phyloP scores from a whole-genome alignment of 2,888 invertebrate species.

The Carabus problematicus region DNA sequence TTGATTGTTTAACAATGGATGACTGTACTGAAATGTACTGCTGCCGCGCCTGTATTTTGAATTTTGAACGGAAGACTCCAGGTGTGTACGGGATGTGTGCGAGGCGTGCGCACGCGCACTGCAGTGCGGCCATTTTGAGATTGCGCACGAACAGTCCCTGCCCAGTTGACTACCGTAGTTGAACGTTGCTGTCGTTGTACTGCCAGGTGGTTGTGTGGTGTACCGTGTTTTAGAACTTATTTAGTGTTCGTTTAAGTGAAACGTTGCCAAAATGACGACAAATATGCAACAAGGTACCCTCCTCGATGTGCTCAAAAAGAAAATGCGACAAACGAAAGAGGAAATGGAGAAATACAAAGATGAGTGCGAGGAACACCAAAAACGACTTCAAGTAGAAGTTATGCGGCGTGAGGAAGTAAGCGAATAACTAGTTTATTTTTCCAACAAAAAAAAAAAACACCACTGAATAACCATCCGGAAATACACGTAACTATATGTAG shows the following conservation, averaged over 20 bases:
- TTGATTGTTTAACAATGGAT: slow-evolving; percentile 3
- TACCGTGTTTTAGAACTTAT: slow-evolving; percentile 24
- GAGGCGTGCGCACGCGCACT: slow-evolving; percentile 53
- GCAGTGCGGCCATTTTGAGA: slow-evolving; percentile 48
- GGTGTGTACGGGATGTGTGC: slow-evolving; percentile 49
- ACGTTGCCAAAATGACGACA: slow-evolving; percentile 74
- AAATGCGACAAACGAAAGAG: slow-evolving; percentile 98
- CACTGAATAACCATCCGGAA: not conserved
- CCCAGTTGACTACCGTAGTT: slow-evolving; percentile 32
- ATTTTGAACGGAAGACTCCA: slow-evolving; percentile 47
- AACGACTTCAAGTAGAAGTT: slow-evolving; percentile 93
- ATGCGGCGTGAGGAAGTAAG: slow-evolving; percentile 99
- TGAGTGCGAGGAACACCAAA: slow-evolving; percentile 94
- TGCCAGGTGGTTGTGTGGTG: slow-evolving; percentile 23
- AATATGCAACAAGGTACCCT: slow-evolving; percentile 92
- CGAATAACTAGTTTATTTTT: slow-evolving; percentile 44
- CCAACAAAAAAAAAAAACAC: not conserved
- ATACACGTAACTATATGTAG: too few relatives aligned
- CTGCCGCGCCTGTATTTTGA: slow-evolving; percentile 36
- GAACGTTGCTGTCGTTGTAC: slow-evolving; percentile 23
- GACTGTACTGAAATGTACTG: slow-evolving; percentile 10
- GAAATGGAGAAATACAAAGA: slow-evolving; percentile 99
- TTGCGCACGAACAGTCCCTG: slow-evolving; percentile 36
- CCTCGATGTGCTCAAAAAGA: slow-evolving; percentile 97
- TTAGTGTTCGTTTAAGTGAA: slow-evolving; percentile 32